Base-by-base conservation (phyloP, 2,113 vertebrate species). In the Malurus melanocephalus region DNA sequence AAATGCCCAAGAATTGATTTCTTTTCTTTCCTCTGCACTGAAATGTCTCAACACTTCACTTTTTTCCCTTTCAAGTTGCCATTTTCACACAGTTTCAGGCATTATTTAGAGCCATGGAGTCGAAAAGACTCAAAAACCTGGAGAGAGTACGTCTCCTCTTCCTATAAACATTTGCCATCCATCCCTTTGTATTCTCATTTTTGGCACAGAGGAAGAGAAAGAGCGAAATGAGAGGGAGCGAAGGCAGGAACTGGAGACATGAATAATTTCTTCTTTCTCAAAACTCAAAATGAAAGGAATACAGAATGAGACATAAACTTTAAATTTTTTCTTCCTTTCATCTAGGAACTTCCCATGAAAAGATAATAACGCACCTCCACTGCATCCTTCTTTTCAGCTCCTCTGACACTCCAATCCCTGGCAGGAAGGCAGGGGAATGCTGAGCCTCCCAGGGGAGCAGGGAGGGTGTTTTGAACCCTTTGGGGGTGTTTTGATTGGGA, bases 191-290 rank as follows among this genome's bases (percentile, higher is more conserved):
- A 59, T 55, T 84, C 76, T 83, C 28, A 20, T 57, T 80, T 92
- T 80, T 86, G 76, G 85, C 82, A 89, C 43, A 42, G 66, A 66
- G 51, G 43, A 59, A 85, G 45, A 67, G 52, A 71, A 48, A 20
- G n/a, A 56, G n/a, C 49, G 80, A 74, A 80, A 61, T 0, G 0
- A 79, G 62, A 45, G 33, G 46, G 79, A 88, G 89, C 22, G 2
- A 69, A 76, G 53, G 35, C 59, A 87, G 77, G 43, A 85, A n/a
- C 49, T 17, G 57, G n/a, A 90, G 71, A 61, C 49, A 86, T 84
- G 84, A 94, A 94, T 91, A 93, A 94, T 91, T 92, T 87, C 88
- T 90, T 59, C 61, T 75, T 83, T 81, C 92, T 90, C 72, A 64
- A 85, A 91, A 88, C 65, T 19, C 30, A 28, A 56, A 90, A 83